Evolutionary conservation across 1,140 invertebrate genomes (phyloP).

Genomic region (Galendromus occidentalis): DNA sequence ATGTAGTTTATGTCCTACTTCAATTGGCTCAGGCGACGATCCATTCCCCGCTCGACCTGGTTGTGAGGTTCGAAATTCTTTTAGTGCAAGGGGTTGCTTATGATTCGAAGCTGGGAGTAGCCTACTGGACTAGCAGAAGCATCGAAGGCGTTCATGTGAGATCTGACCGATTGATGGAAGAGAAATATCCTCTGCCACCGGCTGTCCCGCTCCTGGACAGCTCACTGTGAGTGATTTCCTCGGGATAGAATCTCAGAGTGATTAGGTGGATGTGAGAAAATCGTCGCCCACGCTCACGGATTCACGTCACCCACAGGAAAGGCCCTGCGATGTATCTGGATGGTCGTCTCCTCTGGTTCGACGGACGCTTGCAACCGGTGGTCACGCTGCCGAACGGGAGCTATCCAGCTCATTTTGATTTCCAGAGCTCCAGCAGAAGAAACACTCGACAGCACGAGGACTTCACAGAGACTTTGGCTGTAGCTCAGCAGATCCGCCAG

Average conservation of each 20-base stretch:
- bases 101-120: background rate
- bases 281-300: background rate
- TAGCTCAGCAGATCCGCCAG: background rate
- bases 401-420: background rate
- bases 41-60: too few species aligned
- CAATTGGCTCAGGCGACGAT: too few species aligned
- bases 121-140: background rate
- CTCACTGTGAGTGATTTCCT: background rate
- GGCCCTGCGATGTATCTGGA: constrained; percentile 4
- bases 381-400: background rate
- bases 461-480: background rate
- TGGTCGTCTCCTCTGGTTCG: constrained; percentile 6
- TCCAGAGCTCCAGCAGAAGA: too few species aligned
- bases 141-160: background rate
- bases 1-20: too few species aligned
- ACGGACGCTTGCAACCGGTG: background rate
- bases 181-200: background rate
- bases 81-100: background rate
- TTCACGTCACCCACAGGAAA: background rate
- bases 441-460: background rate
- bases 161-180: too few species aligned
- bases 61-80: background rate
- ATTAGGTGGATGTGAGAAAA: background rate
- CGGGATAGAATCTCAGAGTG: too few species aligned
- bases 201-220: background rate